Base-by-base conservation (phyloP, 2,113 vertebrate species). In the Notarius quadriscutis region DNA sequence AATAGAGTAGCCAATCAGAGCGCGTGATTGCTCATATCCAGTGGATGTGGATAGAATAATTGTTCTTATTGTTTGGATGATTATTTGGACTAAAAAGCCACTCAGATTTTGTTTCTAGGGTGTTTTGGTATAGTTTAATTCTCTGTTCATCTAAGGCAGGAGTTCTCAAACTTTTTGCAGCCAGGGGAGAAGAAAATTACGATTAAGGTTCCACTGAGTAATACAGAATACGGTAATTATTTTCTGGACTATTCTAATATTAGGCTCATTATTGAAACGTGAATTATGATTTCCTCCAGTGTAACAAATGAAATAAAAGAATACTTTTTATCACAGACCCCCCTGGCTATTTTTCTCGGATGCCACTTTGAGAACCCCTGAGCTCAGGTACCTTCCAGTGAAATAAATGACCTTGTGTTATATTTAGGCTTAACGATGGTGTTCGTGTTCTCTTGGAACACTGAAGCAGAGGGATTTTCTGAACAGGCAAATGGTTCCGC, bases 401-500 rank as follows among this genome's bases (percentile, higher is more conserved):
- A 62, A 48, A 34, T 14, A n/a, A n/a, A 48, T 5, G 9, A 25
- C n/a, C 58, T 25, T 34, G 14, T 75, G 7, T 60, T 25, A 17
- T 62, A 72, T 89, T 86, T 79, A 60, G 75, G 83, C 84, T 89
- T 58, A 72, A 87, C 72, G 9, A 62, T 25, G 74, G 71, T 72
- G 81, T 75, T 87, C 86, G 75, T 60, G 82, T 30, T 22, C 58
- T 27, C 20, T 14, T 6, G 9, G 6, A 30, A 17, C 50, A 15
- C 51, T 22, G 55, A 60, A 81, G 78, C 80, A 79, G 81, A 79
- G 79, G 86, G 71, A 87, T 87, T 78, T 87, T 86, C 85, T 72
- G 83, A 90, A 17, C 86, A 87, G 86, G 86, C 86, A 71, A 83
- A 69, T 65, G 90, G 81, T 91, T 88, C 80, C 89, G 67, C 87